These are phyloP conservation scores for Mastomys natalensis DNA, from an alignment of 2,113 vertebrate species.

Conservation along the genomic window DNA sequence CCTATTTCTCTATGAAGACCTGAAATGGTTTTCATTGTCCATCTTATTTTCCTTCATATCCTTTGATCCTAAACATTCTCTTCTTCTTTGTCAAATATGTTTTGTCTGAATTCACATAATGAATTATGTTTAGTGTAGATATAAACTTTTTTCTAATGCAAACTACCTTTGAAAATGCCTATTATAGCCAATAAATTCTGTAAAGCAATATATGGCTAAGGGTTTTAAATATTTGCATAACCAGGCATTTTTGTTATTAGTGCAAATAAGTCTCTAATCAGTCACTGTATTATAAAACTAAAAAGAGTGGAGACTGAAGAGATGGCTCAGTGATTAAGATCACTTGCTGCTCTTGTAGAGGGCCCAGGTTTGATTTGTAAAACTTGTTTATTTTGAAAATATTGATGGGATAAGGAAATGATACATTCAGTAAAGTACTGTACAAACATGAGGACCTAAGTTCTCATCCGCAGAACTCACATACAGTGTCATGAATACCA, in stretches of 20 bases:
- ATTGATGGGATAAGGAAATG: background rate
- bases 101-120: background rate
- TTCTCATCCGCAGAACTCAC: too few relatives aligned
- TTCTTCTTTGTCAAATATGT: slow-evolving; percentile 8
- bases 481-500: background rate
- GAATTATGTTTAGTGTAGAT: background rate
- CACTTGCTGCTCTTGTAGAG: background rate
- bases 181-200: slow-evolving; percentile 2
- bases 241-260: background rate
- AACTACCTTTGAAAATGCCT: slow-evolving; percentile 20
- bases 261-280: background rate
- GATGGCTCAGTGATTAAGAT: background rate
- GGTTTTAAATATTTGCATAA: background rate
- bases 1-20: background rate
- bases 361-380: background rate
- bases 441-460: background rate
- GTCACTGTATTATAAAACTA: background rate
- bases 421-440: background rate
- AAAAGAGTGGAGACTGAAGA: background rate
- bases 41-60: background rate
- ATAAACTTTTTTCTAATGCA: background rate
- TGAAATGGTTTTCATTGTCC: background rate
- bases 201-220: background rate
- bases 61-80: background rate
- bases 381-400: background rate